Evolutionary conservation across 2,888 invertebrate species (phyloP).

Genomic region (Halictus ligatus): DNA sequence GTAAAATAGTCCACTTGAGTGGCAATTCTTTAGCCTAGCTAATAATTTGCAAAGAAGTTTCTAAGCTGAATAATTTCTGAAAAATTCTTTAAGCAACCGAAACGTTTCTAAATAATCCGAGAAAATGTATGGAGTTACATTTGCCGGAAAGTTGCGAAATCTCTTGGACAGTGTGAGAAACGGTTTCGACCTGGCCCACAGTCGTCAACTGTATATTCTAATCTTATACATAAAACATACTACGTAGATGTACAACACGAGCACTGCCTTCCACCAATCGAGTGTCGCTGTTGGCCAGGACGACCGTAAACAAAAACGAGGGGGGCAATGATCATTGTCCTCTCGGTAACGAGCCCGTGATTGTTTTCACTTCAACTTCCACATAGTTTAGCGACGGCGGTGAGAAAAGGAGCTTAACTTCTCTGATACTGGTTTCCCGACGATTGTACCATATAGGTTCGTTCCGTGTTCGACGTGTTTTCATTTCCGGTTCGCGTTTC

Average conservation of each 20-base stretch:
- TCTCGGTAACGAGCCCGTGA: constrained; percentile 42
- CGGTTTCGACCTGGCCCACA: constrained; percentile 69
- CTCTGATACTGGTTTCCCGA: constrained; percentile 11
- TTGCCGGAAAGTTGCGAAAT: not conserved
- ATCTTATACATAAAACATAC: constrained; percentile 63
- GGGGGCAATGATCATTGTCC: not conserved
- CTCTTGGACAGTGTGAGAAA: not conserved
- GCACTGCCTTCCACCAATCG: constrained; percentile 81
- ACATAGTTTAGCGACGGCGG: constrained; percentile 19
- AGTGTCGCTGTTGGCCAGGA: constrained; percentile 75
- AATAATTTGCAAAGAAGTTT: too few species aligned
- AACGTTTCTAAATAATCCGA: not conserved
- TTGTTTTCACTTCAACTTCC: constrained; percentile 44
- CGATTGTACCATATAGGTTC: constrained; percentile 5
- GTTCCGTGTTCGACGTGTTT: constrained; percentile 20
- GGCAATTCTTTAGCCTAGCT: too few species aligned
- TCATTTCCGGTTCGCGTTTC: constrained; percentile 26
- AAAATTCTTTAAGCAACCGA: not conserved
- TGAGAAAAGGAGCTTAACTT: constrained; percentile 5
- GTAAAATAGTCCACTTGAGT: too few species aligned
- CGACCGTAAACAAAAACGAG: too few species aligned
- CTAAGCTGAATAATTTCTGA: too few species aligned
- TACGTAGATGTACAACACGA: constrained; percentile 70
- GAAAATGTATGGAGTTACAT: not conserved
- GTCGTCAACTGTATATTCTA: constrained; percentile 71